Evolutionary conservation across 2,888 invertebrate genomes (phyloP).

Genomic region (Dryococelus australis): DNA sequence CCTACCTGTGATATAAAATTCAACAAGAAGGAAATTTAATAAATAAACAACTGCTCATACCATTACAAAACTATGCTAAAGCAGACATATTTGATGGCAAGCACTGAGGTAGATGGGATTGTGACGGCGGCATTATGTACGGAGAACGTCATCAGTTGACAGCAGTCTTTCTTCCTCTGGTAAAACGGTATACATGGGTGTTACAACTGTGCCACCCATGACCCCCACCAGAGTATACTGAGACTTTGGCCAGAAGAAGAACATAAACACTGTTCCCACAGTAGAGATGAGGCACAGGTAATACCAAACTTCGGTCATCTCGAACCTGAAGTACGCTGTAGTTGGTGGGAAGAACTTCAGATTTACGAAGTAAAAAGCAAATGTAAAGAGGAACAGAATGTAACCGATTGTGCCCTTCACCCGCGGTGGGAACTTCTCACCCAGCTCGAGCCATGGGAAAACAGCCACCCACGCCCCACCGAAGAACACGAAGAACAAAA

Average conservation of each 20-base stretch:
- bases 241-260: not conserved
- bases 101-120: no score
- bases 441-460: not conserved
- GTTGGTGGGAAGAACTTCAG: not conserved
- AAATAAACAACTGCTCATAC: no score
- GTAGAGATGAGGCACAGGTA: not conserved
- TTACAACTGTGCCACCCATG: not conserved
- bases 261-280: not conserved
- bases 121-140: not conserved
- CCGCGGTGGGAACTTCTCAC: not conserved
- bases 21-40: no score
- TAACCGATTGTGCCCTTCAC: not conserved
- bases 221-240: not conserved
- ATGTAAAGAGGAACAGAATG: not conserved
- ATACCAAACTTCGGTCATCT: not conserved
- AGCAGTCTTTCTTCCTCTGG: constrained; percentile 2
- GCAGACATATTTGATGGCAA: no score
- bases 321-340: not conserved
- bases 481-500: not conserved
- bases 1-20: no score
- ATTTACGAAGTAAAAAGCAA: not conserved
- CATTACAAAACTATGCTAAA: no score
- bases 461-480: not conserved
- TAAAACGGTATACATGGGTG: not conserved
- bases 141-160: not conserved